Percentiles rank a stretch among this genome's conserved stretches.
These are phyloP conservation scores for Priocnemis perturbator DNA, from an alignment of 2,888 invertebrate genomes.

Conservation along the genomic window DNA sequence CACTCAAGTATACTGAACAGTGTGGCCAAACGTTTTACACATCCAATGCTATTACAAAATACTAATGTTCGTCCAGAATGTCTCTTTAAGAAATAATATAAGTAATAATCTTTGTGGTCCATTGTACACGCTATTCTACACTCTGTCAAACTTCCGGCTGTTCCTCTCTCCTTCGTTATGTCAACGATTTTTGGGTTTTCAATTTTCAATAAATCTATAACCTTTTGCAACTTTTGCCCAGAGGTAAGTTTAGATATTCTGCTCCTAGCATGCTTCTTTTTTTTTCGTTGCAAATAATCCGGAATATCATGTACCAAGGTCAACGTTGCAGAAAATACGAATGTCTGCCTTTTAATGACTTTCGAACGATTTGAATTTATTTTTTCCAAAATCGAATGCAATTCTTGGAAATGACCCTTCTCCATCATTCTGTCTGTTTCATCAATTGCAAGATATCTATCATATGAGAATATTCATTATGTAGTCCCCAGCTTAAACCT, in stretches of 20 bases:
- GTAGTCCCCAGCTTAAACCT: neutral
- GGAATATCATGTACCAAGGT: slow-evolving; percentile 93
- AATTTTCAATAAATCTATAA: slow-evolving; percentile 89
- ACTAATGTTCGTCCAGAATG: slow-evolving; percentile 95
- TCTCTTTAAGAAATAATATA: slow-evolving; percentile 91
- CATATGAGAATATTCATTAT: slow-evolving; percentile 5
- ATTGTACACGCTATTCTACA: slow-evolving; percentile 86
- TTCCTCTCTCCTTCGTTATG: slow-evolving; percentile 86
- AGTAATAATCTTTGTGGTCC: slow-evolving; percentile 92
- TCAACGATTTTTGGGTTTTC: slow-evolving; percentile 95
- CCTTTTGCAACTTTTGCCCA: slow-evolving; percentile 84
- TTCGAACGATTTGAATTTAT: slow-evolving; percentile 84
- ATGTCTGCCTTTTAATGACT: slow-evolving; percentile 86
- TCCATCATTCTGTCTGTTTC: slow-evolving; percentile 99
- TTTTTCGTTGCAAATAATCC: slow-evolving; percentile 81
- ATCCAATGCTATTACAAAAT: slow-evolving; percentile 96
- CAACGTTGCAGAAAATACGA: slow-evolving; percentile 98
- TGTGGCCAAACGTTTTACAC: slow-evolving; percentile 87
- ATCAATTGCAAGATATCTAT: slow-evolving; percentile 94
- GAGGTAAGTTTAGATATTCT: slow-evolving; percentile 82
- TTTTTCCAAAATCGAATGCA: slow-evolving; percentile 86
- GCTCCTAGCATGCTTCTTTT: slow-evolving; percentile 73
- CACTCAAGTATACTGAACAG: slow-evolving; percentile 83
- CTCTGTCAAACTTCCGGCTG: slow-evolving; percentile 89
- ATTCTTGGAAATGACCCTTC: slow-evolving; percentile 95